Evolutionary conservation across 2,888 invertebrate genomes (phyloP).

Genomic region (Pemphredon lugubris): DNA sequence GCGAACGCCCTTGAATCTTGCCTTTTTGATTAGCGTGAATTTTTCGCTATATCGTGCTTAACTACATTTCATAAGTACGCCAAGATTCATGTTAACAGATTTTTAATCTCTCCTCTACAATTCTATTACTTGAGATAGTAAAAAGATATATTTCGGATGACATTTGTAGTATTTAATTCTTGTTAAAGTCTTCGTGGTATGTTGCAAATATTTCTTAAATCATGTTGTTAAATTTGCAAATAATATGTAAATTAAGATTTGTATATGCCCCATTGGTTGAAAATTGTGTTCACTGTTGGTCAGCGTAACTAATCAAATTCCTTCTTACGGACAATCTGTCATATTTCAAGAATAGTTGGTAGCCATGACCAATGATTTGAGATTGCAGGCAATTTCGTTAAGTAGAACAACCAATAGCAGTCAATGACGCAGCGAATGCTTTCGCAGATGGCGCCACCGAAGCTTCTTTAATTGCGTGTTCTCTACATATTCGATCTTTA

Average conservation of each 20-base stretch:
- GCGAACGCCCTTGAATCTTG: neutral
- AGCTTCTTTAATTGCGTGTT: conserved; percentile 7
- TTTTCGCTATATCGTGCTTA: too few species aligned
- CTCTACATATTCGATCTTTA: conserved; percentile 23
- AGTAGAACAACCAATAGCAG: conserved; percentile 2
- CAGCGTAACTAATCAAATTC: neutral
- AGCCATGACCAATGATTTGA: neutral
- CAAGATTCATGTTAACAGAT: too few species aligned
- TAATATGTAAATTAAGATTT: too few species aligned
- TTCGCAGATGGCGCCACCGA: conserved; percentile 28
- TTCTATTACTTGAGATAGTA: too few species aligned
- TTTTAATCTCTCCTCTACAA: too few species aligned
- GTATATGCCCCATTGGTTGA: neutral
- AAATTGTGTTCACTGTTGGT: neutral
- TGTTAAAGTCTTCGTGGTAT: too few species aligned
- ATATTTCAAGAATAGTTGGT: neutral
- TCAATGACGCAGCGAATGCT: conserved; percentile 18
- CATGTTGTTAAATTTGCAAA: too few species aligned
- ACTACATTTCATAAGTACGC: too few species aligned
- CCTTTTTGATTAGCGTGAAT: too few species aligned
- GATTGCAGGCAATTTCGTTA: neutral
- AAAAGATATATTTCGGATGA: too few species aligned
- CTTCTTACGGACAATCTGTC: neutral
- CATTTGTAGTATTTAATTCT: too few species aligned
- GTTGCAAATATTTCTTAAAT: too few species aligned